Conservation (phyloP, 2,888 invertebrate species). For the Drosophila maculinotata region DNA sequence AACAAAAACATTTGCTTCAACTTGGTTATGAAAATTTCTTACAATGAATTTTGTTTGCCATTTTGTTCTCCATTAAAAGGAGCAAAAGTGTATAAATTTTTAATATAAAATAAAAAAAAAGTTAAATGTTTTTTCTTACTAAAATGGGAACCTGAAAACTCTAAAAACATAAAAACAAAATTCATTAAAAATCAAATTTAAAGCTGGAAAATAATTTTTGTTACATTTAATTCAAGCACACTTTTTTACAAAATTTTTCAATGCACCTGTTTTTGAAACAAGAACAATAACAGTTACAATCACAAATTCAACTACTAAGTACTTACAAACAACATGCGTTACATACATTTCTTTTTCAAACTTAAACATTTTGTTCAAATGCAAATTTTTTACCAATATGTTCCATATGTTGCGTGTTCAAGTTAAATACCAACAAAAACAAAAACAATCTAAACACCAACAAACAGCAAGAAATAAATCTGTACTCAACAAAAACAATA, state of each 20-base stretch:
- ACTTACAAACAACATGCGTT: conserved; percentile 50
- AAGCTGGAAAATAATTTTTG: conserved; percentile 64
- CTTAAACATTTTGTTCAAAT: conserved; percentile 56
- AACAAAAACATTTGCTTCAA: conserved; percentile 56
- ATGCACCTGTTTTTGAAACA: conserved; percentile 75
- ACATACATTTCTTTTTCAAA: conserved; percentile 63
- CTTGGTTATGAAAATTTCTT: conserved; percentile 51
- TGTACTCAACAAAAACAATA: conserved; percentile 13
- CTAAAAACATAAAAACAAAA: conserved; percentile 60
- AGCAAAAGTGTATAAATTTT: conserved; percentile 48
- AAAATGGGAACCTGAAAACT: conserved; percentile 42
- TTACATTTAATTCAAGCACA: conserved; percentile 76
- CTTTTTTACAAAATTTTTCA: conserved; percentile 73
- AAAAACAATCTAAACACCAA: conserved; percentile 39
- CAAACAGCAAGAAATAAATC: conserved; percentile 23
- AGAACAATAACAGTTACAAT: conserved; percentile 54
- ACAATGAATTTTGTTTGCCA: conserved; percentile 75
- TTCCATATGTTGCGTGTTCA: conserved; percentile 68
- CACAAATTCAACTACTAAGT: conserved; percentile 56
- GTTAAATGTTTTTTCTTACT: conserved; percentile 27
- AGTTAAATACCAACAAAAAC: conserved; percentile 44
- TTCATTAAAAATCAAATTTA: conserved; percentile 54
- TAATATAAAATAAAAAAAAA: conserved; percentile 40
- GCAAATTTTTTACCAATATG: conserved; percentile 62
- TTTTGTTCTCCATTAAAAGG: conserved; percentile 47